A percentile compares a stretch with the other conserved stretches of the same genome.
Evolutionary conservation across 2,888 invertebrate genomes (phyloP).

Genomic region (Sicus ferrugineus): DNA sequence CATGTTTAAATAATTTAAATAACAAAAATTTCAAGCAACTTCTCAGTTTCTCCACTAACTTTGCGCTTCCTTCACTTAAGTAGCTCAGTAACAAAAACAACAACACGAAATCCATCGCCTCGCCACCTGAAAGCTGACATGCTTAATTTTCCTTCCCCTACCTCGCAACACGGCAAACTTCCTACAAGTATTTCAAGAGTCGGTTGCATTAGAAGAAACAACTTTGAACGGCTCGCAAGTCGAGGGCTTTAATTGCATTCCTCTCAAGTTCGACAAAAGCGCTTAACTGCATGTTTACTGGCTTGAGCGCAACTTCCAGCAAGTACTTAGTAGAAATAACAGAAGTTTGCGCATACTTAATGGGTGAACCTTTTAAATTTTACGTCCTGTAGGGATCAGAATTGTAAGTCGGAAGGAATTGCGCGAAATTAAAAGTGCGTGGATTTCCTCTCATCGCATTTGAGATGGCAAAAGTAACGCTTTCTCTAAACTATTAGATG

Average conservation of each 20-base stretch:
- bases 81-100: not conserved
- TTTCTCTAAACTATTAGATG: not conserved
- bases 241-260: conserved; percentile 22
- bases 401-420: too few species aligned
- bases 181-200: not conserved
- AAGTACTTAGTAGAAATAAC: too few species aligned
- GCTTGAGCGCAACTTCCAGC: not conserved
- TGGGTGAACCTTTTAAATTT: too few species aligned
- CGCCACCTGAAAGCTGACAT: not conserved
- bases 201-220: conserved; percentile 12
- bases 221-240: not conserved
- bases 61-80: not conserved
- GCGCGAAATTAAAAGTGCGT: too few species aligned
- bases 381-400: too few species aligned
- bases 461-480: too few species aligned
- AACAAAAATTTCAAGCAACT: not conserved
- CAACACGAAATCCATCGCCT: not conserved
- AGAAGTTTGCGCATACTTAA: not conserved
- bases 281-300: not conserved
- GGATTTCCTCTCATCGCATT: too few species aligned
- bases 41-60: not conserved
- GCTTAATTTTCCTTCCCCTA: not conserved
- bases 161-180: not conserved
- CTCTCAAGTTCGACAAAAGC: not conserved
- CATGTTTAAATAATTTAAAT: conserved; percentile 7